Percentiles rank a stretch among this genome's conserved stretches.
These are phyloP conservation scores for Folsomia candida DNA, from an alignment of 2,888 invertebrate species.

Conservation along the genomic window DNA sequence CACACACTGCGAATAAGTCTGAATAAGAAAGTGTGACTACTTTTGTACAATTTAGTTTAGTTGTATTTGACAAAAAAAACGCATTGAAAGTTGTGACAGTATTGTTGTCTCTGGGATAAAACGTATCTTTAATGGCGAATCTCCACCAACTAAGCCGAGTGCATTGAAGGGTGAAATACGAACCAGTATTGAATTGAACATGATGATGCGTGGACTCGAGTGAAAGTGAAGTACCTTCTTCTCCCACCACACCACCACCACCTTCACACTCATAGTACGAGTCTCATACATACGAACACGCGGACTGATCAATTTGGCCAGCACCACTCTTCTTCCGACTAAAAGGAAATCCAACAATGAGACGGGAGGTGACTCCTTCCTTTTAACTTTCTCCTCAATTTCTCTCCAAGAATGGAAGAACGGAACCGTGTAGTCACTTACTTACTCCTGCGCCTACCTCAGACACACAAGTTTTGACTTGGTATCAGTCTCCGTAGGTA, in stretches of 20 bases:
- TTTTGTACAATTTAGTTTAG: not conserved
- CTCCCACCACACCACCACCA: not conserved
- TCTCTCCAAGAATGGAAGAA: conserved; percentile 4
- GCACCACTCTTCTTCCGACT: conserved; percentile 1
- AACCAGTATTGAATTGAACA: not conserved
- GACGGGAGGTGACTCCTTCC: conserved; percentile 10
- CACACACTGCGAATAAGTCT: not conserved
- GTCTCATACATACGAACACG: too few species aligned
- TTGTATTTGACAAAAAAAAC: not conserved
- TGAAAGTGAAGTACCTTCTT: not conserved
- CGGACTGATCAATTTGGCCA: not conserved
- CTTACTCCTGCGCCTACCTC: too few species aligned
- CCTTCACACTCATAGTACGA: too few species aligned
- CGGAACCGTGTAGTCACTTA: too few species aligned
- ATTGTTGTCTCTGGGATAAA: not conserved
- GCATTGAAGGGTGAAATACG: conserved; percentile 2
- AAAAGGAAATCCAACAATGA: not conserved
- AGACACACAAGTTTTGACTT: not conserved
- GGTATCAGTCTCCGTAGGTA: too few species aligned
- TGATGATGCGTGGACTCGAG: not conserved
- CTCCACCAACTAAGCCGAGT: not conserved
- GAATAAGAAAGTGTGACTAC: conserved; percentile 1
- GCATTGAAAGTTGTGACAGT: not conserved
- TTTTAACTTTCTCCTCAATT: conserved; percentile 14
- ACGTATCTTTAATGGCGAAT: not conserved